A percentile compares a stretch with the other conserved stretches of the same genome.
These are phyloP conservation scores for Anabacerthia variegaticeps DNA, from an alignment of 2,797 vertebrate genomes.

Conservation along the genomic window DNA sequence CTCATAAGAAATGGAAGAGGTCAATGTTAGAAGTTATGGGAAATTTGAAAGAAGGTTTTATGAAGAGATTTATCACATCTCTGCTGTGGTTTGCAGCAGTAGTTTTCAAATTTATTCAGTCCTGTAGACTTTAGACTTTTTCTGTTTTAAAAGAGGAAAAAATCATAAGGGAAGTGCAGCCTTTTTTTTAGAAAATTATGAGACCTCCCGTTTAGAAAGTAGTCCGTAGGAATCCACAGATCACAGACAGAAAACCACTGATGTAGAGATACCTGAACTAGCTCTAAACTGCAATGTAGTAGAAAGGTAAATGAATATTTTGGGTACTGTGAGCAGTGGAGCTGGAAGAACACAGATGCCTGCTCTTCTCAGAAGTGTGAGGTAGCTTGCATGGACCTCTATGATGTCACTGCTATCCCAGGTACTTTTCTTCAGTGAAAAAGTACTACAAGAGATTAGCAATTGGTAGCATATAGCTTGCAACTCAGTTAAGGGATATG, in stretches of 20 bases:
- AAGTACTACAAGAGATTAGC: not conserved
- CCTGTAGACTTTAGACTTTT: not conserved
- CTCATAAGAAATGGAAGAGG: not conserved
- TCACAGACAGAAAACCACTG: conserved; percentile 27
- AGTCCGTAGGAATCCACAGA: not conserved
- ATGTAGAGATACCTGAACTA: conserved; percentile 23
- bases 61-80: not conserved
- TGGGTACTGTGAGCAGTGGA: not conserved
- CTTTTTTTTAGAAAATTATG: not conserved
- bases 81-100: not conserved
- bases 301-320: not conserved
- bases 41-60: not conserved
- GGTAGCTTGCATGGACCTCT: not conserved
- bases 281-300: not conserved
- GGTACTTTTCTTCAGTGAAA: not conserved
- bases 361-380: rapidly evolving
- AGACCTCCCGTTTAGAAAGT: conserved; percentile 31
- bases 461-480: not conserved
- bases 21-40: not conserved
- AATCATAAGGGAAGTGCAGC: not conserved
- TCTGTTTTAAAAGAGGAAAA: not conserved
- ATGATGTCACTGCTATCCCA: not conserved
- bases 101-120: not conserved
- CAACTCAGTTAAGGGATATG: not conserved
- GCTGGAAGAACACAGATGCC: not conserved